These are phyloP conservation scores for Rhineura floridana DNA, from an alignment of 2,113 vertebrate genomes.

Conservation along the genomic window DNA sequence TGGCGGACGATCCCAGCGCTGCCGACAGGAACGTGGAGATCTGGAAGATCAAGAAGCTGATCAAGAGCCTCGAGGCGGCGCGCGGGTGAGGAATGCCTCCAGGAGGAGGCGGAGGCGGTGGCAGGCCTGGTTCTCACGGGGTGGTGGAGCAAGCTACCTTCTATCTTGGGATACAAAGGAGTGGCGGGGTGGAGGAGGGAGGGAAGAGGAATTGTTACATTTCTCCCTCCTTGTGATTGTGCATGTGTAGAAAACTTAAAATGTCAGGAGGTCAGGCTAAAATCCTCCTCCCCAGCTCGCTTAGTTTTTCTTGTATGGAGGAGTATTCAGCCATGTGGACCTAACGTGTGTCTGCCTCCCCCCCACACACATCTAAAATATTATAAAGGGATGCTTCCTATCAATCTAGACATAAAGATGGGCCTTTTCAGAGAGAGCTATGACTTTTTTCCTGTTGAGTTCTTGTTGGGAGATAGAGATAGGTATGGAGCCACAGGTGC, in stretches of 20 bases:
- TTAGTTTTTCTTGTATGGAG: neutral
- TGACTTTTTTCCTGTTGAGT: neutral
- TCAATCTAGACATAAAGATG: neutral
- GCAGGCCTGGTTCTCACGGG: neutral
- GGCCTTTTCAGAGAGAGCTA: neutral
- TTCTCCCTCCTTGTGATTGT: neutral
- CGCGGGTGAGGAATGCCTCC: slow-evolving; percentile 84
- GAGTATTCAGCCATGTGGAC: neutral
- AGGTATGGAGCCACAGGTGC: neutral
- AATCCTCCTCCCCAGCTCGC: no score
- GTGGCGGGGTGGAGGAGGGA: no score
- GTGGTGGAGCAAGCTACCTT: no score
- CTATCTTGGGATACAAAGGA: neutral
- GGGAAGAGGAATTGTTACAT: neutral
- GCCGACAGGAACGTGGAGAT: slow-evolving; percentile 98
- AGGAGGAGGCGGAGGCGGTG: neutral
- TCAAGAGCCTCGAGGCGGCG: slow-evolving; percentile 96
- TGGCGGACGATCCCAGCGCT: slow-evolving; percentile 98
- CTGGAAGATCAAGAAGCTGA: slow-evolving; percentile 99
- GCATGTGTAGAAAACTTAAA: neutral
- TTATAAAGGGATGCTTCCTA: slow-evolving; percentile 18
- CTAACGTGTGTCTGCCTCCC: neutral
- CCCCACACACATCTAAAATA: neutral
- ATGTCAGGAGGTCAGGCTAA: neutral
- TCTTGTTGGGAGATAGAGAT: neutral